phyloP scores from a whole-genome alignment of 2,888 invertebrate genomes.

The Lucinisca nassula region DNA sequence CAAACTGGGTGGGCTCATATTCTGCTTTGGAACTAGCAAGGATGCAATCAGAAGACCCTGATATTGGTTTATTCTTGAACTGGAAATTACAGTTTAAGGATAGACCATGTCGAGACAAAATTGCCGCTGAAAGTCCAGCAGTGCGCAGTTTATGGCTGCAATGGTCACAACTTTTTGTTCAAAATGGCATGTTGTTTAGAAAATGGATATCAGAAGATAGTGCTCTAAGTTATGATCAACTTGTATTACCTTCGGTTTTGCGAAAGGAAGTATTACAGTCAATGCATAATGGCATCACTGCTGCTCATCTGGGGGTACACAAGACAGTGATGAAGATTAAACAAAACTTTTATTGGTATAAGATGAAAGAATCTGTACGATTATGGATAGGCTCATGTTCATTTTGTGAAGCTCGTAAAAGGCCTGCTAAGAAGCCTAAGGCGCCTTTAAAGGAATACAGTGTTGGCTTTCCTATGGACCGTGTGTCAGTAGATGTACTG shows the following conservation, averaged over 20 bases:
- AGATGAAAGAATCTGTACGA: background rate
- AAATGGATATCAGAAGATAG: background rate
- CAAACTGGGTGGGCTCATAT: no score
- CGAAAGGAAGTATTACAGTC: background rate
- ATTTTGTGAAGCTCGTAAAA: no score
- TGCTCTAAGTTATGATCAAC: background rate
- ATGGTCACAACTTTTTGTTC: no score
- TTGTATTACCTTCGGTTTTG: background rate
- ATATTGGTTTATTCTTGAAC: no score
- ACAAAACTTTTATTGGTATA: background rate
- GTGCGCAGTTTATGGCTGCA: background rate
- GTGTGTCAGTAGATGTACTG: background rate
- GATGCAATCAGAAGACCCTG: no score
- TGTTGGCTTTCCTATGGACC: background rate
- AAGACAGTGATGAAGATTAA: background rate
- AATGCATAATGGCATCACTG: background rate
- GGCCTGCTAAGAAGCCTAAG: background rate
- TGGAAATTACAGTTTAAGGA: background rate
- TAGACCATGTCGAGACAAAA: background rate
- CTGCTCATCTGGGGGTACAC: background rate
- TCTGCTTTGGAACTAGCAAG: no score
- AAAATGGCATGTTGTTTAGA: background rate
- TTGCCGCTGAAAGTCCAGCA: background rate
- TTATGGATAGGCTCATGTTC: no score
- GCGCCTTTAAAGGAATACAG: background rate